Conservation (phyloP, 2,113 vertebrate genomes). For the Taurulus bubalis region DNA sequence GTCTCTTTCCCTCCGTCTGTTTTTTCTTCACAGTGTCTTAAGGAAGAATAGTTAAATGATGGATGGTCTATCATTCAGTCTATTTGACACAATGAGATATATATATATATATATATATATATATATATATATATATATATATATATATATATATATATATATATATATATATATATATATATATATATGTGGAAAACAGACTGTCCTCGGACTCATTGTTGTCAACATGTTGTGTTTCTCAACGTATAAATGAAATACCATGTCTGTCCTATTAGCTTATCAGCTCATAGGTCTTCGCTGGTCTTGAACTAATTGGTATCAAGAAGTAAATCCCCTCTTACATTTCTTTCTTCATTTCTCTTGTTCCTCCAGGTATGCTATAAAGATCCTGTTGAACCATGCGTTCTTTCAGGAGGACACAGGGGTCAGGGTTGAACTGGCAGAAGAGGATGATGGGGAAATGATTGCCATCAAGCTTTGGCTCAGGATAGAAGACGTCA, state of each 20-base stretch:
- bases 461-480: conserved; percentile 98
- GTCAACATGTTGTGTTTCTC: conserved; percentile 9
- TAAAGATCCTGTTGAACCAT: conserved; percentile 98
- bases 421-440: conserved; percentile 96
- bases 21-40: not conserved
- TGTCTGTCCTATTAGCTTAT: conserved; percentile 14
- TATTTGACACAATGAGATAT: not conserved
- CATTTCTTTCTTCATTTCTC: not conserved
- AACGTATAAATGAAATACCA: conserved; percentile 11
- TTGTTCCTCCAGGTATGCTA: conserved; percentile 88
- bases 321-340: not conserved
- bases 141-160: too few relatives aligned
- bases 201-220: not conserved
- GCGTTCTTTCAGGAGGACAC: conserved; percentile 99
- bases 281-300: not conserved
- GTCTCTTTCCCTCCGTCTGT: not conserved
- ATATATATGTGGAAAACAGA: not conserved
- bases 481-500: conserved; percentile 97
- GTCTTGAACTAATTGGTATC: not conserved
- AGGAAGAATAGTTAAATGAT: not conserved
- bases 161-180: too few relatives aligned
- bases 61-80: not conserved
- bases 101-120: not conserved
- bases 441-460: conserved; percentile 98
- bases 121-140: too few relatives aligned